These are phyloP conservation scores for Agraylea sexmaculata DNA, from an alignment of 1,140 invertebrate species.

Conservation along the genomic window DNA sequence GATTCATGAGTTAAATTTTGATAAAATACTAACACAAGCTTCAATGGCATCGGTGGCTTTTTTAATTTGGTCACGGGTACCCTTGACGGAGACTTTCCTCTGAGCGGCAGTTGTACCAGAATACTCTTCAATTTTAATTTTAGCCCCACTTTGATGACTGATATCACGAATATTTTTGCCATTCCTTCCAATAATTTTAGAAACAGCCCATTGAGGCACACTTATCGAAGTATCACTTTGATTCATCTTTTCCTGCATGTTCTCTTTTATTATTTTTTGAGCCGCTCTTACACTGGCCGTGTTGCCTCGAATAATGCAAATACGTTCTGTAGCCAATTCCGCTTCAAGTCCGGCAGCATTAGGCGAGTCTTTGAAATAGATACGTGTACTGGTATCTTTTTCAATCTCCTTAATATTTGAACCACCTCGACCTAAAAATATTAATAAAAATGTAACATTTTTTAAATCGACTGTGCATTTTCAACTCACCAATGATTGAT, in stretches of 20 bases:
- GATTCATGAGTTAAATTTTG: too few species aligned
- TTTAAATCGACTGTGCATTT: conserved; percentile 1
- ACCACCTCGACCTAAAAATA: conserved; percentile 46
- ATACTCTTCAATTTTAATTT: conserved; percentile 40
- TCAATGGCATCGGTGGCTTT: conserved; percentile 25
- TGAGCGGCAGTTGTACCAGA: conserved; percentile 16
- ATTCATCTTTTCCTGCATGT: conserved; percentile 53
- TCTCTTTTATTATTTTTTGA: conserved; percentile 55
- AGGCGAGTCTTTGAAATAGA: conserved; percentile 45
- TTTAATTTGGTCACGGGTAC: conserved; percentile 40
- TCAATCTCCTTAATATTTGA: conserved; percentile 58
- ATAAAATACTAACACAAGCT: conserved; percentile 15
- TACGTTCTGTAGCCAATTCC: conserved; percentile 36
- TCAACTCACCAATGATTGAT: conserved; percentile 13
- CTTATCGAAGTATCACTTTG: conserved; percentile 50
- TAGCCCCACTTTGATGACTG: conserved; percentile 47
- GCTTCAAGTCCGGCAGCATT: conserved; percentile 34
- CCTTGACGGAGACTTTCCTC: conserved; percentile 31
- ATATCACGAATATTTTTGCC: conserved; percentile 62
- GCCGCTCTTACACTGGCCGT: conserved; percentile 51
- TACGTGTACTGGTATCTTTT: conserved; percentile 51
- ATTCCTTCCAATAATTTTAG: conserved; percentile 56
- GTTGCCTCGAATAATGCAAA: conserved; percentile 54
- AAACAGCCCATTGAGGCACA: conserved; percentile 50
- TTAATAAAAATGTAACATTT: conserved; percentile 8